Evolutionary conservation across 1,140 invertebrate species (phyloP), one percentile per base, ranked within the genome.

Genomic region (Caerostris darwini): DNA sequence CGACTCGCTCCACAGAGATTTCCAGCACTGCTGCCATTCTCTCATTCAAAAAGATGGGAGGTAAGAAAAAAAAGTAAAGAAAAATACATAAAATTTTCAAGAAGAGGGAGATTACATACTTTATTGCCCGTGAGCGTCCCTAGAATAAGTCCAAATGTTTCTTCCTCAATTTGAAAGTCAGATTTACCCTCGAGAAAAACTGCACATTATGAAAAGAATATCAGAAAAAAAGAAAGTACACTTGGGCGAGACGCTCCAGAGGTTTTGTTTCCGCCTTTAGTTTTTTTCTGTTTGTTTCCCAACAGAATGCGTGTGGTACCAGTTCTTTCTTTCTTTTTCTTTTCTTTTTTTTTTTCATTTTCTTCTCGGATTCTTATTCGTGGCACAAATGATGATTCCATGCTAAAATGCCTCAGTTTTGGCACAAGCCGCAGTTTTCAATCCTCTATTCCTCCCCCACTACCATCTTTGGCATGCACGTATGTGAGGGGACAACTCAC

Each of bases 141-240:
- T 5, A 83, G 82, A 83, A 83, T 56, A 83, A 83, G 82, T 83
- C 82, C 82, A 58, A 83, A 83, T 83, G 82, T 64, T 88, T 57
- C 86, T 61, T 58, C 53, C 83, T 58, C 83, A 64, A 88, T 88
- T 88, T 88, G 86, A 88, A 88, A 88, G 86, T 88, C 86, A 88
- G 61, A 88, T 88, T 64, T 19, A 5, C 6, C 4, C 14, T 17
- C 7, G n/a, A 8, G 50, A 50, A 85, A 85, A 85, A 64, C 86
- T 57, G 59, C 56, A 88, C 86, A 88, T 88, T 88, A 88, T 88
- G 86, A 88, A 88, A 88, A 88, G 82, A 54, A 88, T 61, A 88
- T 64, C 59, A 88, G 50, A 53, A 67, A 34, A 34, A 34, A 1
- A 53, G 71, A 71, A 71, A 71, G 69, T 71, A 34, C 34, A 34